Evolutionary conservation across 1,140 invertebrate genomes (phyloP), one percentile per base, ranked within the genome.

Genomic region (Diprion similis): DNA sequence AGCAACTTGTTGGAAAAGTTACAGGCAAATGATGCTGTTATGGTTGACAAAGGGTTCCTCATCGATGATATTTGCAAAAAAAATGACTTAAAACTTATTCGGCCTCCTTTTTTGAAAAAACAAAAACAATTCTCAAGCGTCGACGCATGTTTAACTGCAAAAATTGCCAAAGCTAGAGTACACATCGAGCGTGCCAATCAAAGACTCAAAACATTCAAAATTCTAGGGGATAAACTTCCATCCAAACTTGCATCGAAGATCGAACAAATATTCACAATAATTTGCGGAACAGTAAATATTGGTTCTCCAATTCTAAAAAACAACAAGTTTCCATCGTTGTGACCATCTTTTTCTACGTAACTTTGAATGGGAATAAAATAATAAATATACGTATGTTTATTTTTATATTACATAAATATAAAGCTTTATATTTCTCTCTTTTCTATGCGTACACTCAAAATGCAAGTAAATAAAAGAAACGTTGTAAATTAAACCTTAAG

Each of bases 1-100:
- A 78, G 76, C 73, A 80, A 74, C 10, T 75, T 84, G 74, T 70
- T 83, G 10, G 10, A 76, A 13, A 18, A 71, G 67, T 72, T 78
- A 17, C 46, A 71, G 66, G 68, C 47, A 18, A 67, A 68, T 70
- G 70, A 73, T 64, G 17, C 47, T 18, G 59, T 73, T 13, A 59
- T 73, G 68, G 72, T 68, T 15, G 72, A 73, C n/a, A 73, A 73
- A 48, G 72, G 72, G 10, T 73, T 73, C 45, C 19, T 68, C 3
- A 73, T 73, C 24, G 72, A 73, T 10, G 10, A 10, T 10, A 15
- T 10, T 66, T 66, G 69, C 45, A 66, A 51, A 68, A 13, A 47
- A 15, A 65, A 66, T 59, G 18, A 37, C 47, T 15, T 68, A 45
- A 48, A 71, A 64, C 66, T 75, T 19, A 19, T 19, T 15, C 24